phyloP scores from a whole-genome alignment of 1,140 invertebrate species.

The Gryon sp. region DNA sequence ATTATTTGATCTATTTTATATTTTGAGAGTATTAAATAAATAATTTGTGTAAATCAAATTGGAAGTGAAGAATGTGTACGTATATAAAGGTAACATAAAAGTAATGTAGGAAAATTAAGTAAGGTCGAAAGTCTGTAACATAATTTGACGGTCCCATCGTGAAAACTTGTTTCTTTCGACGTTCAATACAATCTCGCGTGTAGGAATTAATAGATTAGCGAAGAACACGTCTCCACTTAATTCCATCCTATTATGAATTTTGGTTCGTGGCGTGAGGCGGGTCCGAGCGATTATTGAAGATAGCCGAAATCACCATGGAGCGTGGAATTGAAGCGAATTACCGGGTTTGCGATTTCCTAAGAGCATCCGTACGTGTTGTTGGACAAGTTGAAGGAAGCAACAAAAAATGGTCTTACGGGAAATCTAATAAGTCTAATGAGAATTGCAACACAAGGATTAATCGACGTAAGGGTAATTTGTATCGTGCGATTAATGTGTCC shows the following conservation, averaged over 20 bases:
- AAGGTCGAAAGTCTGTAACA: constrained; percentile 57
- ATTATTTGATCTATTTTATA: too few species aligned
- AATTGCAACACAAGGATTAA: neutral
- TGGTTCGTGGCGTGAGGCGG: constrained; percentile 71
- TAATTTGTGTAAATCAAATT: too few species aligned
- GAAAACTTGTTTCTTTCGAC: constrained; percentile 74
- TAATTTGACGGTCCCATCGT: constrained; percentile 63
- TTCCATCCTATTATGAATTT: constrained; percentile 73
- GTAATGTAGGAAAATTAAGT: constrained; percentile 43
- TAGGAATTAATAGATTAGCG: constrained; percentile 78
- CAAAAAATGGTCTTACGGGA: constrained; percentile 23
- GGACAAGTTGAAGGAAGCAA: too few species aligned
- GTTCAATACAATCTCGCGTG: constrained; percentile 72
- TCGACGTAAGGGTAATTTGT: neutral
- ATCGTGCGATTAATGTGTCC: neutral
- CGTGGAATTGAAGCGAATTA: constrained; percentile 76
- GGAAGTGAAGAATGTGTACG: too few species aligned
- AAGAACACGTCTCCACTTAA: constrained; percentile 77
- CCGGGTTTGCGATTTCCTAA: constrained; percentile 43
- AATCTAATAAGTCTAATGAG: constrained; percentile 40
- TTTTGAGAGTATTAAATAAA: too few species aligned
- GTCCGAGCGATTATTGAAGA: constrained; percentile 73
- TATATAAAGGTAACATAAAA: constrained; percentile 19
- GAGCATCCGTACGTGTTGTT: constrained; percentile 53
- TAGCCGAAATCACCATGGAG: constrained; percentile 74